Evolutionary conservation across 2,888 invertebrate genomes (phyloP), one percentile per base, ranked within the genome.

Genomic region (Pseudoips prasinana): DNA sequence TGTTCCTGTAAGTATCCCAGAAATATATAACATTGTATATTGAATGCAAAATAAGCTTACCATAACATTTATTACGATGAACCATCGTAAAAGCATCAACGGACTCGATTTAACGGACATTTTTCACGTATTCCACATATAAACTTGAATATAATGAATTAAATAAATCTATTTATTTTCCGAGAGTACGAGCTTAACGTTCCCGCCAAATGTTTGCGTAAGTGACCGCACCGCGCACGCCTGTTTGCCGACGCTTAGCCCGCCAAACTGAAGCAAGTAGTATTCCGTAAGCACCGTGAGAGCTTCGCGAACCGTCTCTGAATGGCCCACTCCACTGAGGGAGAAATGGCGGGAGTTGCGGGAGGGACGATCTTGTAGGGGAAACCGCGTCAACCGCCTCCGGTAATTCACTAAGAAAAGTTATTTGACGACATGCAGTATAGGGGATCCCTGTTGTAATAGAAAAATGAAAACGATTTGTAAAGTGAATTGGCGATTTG

Each of bases 341-440:
- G 87, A 84, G 84, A 73, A 66, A 67, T 75, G 80, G 77, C 78
- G 81, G 83, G 84, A 83, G 83, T 72, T 71, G 73, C 77, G 82
- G 82, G 85, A 86, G 86, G 87, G 85, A 77, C 80, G 74, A 64
- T 67, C 74, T 57, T 73, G 73, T 82, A 84, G 87, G 87, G 87
- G 84, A 87, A 82, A 83, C 82, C 78, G 73, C 80, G 73, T 66
- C 83, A 73, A 82, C 77, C 78, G 81, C 81, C 83, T 82, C 78
- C 73, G 76, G 83, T 86, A 84, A 84, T 86, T 85, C 83, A 81
- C 82, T 79, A 87, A 87, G 85, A 87, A 87, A 87, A 83, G 77
- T 86, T 85, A 85, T 86, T 84, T 84, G 78, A 75, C 70, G 76
- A 81, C 73, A 64, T 67, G 73, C 68, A 61, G 66, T 67, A 60